Evolutionary conservation across 2,888 invertebrate species (phyloP), one percentile per base, ranked within the genome.

Genomic region (Acanthosepion esculentum): DNA sequence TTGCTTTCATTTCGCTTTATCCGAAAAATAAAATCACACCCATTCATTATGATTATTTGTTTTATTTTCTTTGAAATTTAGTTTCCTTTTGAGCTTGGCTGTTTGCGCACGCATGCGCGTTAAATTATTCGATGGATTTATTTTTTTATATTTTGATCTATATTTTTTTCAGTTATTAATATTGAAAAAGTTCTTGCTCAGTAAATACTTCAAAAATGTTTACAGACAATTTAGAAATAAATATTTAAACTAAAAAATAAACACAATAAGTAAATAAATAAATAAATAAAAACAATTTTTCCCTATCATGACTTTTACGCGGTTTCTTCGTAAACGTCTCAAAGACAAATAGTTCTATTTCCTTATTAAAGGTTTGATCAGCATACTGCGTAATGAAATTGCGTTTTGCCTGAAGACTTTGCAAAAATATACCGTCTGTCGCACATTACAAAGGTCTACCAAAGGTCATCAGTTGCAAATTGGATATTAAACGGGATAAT

Each of bases 401-500:
- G 10, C 15, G 15, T n/a, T 15, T 78, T 15, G 78, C 78, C 78
- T 78, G n/a, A 18, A 78, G 78, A n/a, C 8, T n/a, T 33, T 5
- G 78, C n/a, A n/a, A 78, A 78, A 15, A n/a, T n/a, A 78, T 33
- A 78, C 78, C n/a, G 78, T 78, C 78, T 78, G n/a, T 78, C 10
- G 18, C 15, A 15, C 33, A 78, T 78, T 33, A 15, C n/a, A n/a
- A 3, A 78, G n/a, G 12, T 78, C 33, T 78, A 12, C n/a, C n/a
- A n/a, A 8, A 78, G 78, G 78, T 78, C 78, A 78, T 78, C 78
- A 78, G 78, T 78, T 78, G n/a, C 78, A 78, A 78, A 78, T 78
- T 78, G 78, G n/a, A 78, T 78, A 78, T 78, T 78, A 78, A 78
- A n/a, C 78, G n/a, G 78, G n/a, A 78, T 78, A 78, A 78, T 78